Percentiles rank a stretch among this genome's conserved stretches.
Evolutionary conservation across 2,888 invertebrate genomes (phyloP).

Genomic region (Dascillus cervinus): DNA sequence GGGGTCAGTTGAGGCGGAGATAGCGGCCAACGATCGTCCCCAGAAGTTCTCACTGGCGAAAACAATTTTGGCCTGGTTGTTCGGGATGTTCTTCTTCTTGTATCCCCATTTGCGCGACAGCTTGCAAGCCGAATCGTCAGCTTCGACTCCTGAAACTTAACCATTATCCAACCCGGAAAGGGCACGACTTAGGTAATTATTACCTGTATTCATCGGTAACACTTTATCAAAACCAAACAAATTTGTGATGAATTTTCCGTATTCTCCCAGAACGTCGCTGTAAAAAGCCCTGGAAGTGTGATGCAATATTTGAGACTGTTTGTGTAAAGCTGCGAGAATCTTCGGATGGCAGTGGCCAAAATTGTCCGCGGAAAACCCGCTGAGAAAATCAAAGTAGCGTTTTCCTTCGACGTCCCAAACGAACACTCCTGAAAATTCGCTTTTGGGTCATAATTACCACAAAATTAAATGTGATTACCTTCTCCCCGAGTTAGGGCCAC

Average conservation of each 20-base stretch:
- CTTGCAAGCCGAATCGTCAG: conserved; percentile 72
- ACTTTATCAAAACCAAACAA: conserved; percentile 71
- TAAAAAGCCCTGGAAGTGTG: conserved; percentile 72
- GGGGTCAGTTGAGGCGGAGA: conserved; percentile 72
- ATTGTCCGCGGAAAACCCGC: conserved; percentile 76
- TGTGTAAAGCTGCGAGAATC: conserved; percentile 52
- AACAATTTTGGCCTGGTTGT: conserved; percentile 60
- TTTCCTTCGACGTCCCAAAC: conserved; percentile 79
- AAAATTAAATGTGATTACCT: conserved; percentile 48
- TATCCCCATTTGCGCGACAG: conserved; percentile 79
- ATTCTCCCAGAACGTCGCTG: conserved; percentile 64
- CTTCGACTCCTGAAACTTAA: conserved; percentile 59
- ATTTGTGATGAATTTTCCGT: conserved; percentile 62
- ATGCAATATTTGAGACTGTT: conserved; percentile 54
- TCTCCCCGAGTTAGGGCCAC: conserved; percentile 83
- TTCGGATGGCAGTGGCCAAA: conserved; percentile 75
- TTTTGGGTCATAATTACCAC: not conserved
- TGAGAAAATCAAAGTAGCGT: conserved; percentile 69
- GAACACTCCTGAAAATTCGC: conserved; percentile 47
- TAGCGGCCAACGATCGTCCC: conserved; percentile 74
- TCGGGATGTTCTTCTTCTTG: conserved; percentile 61
- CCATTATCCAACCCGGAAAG: not conserved
- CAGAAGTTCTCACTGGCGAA: conserved; percentile 77
- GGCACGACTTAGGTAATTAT: conserved; percentile 3
- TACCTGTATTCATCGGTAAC: conserved; percentile 74